Evolutionary conservation across 2,113 vertebrate species (phyloP), one percentile per base, ranked within the genome.

Genomic region (Cranoglanis bouderius): DNA sequence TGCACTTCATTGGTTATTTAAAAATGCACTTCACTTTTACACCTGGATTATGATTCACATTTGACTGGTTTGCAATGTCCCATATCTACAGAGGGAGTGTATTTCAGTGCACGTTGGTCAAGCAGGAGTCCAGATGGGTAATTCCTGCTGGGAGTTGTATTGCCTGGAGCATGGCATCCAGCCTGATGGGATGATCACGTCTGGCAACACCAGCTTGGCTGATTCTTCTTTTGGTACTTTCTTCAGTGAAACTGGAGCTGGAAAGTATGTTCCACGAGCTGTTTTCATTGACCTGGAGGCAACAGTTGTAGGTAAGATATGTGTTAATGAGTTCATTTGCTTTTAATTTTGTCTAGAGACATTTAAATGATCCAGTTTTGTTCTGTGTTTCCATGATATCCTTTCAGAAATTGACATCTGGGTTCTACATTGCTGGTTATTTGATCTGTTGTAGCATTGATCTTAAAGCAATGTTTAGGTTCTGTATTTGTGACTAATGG

Each of bases 171-270:
- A 88, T 67, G 88, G 88, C 40, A 85, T 88, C 72, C 88, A 88
- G 59, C 88, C 82, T 77, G 88, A 88, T 85, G 82, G 82, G 38
- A 85, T 16, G 67, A 85, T 88, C 57, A 43, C 0, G 51, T 9
- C 70, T 85, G 72, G 74, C 35, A 85, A 2, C 57, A 85, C 70
- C 4, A 12, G n/a, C 2, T n/a, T 88, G 65, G 82, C 57, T 21
- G 72, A 88, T n/a, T 88, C 87, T 43, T 88, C 87, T 53, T 88
- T 88, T 88, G 87, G 82, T 6, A 85, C 82, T 74, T 85, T 88
- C 87, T 88, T 88, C 57, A 88, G 82, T 88, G 87, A 88, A 19
- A 88, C 87, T 4, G 87, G 87, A 63, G 82, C 87, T 51, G 72
- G 87, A 53, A 88, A 88, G 61, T 88, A 88, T 32, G 88, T 88